Conservation (phyloP, 2,113 vertebrate genomes). For the Campylorhamphus procurvoides region DNA sequence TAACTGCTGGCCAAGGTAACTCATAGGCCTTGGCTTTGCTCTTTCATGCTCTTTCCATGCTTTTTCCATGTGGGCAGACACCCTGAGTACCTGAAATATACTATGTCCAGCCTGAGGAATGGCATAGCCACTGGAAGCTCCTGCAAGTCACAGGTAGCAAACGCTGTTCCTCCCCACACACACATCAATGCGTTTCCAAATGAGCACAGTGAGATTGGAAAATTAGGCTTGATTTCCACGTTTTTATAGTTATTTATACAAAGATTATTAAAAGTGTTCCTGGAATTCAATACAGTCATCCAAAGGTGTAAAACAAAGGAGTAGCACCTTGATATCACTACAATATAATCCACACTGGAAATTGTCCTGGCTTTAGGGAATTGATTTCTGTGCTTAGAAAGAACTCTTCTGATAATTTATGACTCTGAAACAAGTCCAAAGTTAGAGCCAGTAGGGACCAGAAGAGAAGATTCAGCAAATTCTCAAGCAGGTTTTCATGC, state of each 20-base stretch:
- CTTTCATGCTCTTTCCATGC: background rate
- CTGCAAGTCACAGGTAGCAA: background rate
- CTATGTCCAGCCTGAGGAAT: background rate
- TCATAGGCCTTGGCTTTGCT: background rate
- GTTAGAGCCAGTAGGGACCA: background rate
- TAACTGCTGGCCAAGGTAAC: background rate
- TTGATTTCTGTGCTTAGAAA: background rate
- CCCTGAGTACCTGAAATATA: background rate
- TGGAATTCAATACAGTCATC: background rate
- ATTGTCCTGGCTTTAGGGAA: background rate
- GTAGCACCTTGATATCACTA: background rate
- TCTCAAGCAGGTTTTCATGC: background rate
- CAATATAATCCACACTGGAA: background rate
- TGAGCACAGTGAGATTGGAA: background rate
- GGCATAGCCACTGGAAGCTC: background rate
- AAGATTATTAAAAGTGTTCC: background rate
- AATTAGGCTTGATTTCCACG: background rate
- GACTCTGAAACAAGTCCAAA: background rate
- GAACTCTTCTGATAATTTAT: background rate
- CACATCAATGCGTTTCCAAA: accelerated
- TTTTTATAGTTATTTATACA: background rate
- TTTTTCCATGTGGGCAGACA: background rate
- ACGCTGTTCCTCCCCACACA: background rate
- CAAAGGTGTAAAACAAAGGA: background rate
- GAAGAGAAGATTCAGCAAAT: background rate